A percentile compares a stretch with the other conserved stretches of the same genome.
Evolutionary conservation across 2,113 vertebrate genomes (phyloP).

Genomic region (Lontra canadensis): DNA sequence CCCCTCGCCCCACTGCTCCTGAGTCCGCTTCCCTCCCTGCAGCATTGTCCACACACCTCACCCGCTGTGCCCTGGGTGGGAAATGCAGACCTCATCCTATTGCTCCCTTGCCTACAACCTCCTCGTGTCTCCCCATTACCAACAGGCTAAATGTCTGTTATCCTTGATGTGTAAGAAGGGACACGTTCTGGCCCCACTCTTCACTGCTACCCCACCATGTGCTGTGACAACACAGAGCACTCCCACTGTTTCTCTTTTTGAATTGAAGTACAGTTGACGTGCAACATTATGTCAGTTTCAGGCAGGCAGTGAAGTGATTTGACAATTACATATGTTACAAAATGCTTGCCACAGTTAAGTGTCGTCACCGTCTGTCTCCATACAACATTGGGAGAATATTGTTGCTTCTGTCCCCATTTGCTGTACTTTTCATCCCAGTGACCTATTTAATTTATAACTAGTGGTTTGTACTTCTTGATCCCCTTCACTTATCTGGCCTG

Average conservation of each 20-base stretch:
- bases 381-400: background rate
- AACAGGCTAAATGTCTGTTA: fast-evolving
- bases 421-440: background rate
- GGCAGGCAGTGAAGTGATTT: background rate
- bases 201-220: fast-evolving
- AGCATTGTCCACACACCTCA: too few relatives aligned
- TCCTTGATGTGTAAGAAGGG: background rate
- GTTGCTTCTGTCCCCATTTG: background rate
- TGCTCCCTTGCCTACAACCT: background rate
- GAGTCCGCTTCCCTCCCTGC: background rate
- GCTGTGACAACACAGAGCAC: background rate
- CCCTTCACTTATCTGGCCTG: background rate
- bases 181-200: background rate
- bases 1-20: background rate
- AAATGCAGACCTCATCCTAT: background rate
- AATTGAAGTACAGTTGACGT: background rate
- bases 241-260: background rate
- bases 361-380: background rate
- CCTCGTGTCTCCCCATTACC: background rate
- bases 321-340: background rate
- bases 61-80: background rate
- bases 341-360: background rate
- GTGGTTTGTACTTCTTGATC: background rate
- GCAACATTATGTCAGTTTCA: background rate
- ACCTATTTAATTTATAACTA: background rate